Evolutionary conservation across 2,113 vertebrate species (phyloP).

Genomic region (Lota lota): DNA sequence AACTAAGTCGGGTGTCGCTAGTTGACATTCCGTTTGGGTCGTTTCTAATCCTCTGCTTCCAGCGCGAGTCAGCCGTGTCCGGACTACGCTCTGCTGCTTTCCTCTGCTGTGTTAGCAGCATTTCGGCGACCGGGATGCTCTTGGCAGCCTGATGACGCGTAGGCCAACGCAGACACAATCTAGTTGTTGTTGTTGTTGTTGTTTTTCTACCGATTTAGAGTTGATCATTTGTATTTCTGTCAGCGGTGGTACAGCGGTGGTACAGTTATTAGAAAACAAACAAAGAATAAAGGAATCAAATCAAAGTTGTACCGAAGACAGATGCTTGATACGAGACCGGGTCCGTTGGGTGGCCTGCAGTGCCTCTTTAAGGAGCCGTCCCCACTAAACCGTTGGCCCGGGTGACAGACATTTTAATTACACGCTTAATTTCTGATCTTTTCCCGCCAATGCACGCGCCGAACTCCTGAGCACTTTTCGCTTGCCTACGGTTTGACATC

Average conservation of each 20-base stretch:
- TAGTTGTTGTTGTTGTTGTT: background rate
- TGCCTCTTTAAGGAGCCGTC: conserved; percentile 68
- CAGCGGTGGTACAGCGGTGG: conserved; percentile 50
- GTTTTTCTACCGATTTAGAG: conserved; percentile 1
- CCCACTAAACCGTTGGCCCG: conserved; percentile 62
- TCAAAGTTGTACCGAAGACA: conserved; percentile 20
- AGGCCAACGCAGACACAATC: no score
- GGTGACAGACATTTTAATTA: conserved; percentile 81
- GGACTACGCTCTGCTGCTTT: background rate
- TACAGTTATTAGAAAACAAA: conserved; percentile 69
- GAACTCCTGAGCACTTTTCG: conserved; percentile 64
- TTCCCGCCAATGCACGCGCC: conserved; percentile 38
- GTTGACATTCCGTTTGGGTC: conserved; percentile 89
- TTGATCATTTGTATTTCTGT: conserved; percentile 66
- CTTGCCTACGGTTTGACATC: conserved; percentile 60
- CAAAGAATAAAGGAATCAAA: conserved; percentile 70
- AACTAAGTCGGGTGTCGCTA: conserved; percentile 96
- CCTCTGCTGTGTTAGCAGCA: no score
- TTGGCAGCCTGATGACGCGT: no score
- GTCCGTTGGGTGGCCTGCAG: conserved; percentile 69
- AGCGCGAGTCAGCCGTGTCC: conserved; percentile 8
- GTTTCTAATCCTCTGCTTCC: conserved; percentile 64
- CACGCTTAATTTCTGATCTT: conserved; percentile 76
- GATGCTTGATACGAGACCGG: no score
- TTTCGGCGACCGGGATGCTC: no score